Conservation (phyloP, 2,113 vertebrate genomes). For the Romanogobio albipinnatus region DNA sequence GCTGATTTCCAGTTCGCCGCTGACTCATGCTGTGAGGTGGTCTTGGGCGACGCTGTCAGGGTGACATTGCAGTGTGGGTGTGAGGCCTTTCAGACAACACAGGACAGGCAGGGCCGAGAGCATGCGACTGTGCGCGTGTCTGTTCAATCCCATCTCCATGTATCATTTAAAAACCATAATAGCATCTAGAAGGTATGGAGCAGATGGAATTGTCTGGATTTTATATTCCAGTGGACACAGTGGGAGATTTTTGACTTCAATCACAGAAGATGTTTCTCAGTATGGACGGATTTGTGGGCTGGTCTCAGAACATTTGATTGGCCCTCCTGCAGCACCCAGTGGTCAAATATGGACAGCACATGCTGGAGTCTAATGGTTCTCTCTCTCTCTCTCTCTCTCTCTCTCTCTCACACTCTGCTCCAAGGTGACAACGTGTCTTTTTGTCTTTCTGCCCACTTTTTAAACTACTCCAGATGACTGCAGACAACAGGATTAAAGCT, state of each 20-base stretch:
- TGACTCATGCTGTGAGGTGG: constrained; percentile 39
- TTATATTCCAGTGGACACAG: constrained; percentile 37
- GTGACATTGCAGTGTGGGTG: constrained; percentile 24
- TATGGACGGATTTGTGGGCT: constrained; percentile 30
- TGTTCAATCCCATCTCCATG: neutral
- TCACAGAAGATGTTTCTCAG: constrained; percentile 37
- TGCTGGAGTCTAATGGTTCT: neutral
- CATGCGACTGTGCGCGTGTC: neutral
- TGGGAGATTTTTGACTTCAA: constrained; percentile 34
- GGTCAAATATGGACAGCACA: constrained; percentile 60
- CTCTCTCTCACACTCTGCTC: neutral
- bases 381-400: too few relatives aligned
- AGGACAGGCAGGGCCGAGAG: neutral
- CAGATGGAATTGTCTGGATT: constrained; percentile 13
- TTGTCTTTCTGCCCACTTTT: constrained; percentile 22
- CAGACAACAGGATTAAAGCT: constrained; percentile 31
- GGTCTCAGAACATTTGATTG: neutral
- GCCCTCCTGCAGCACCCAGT: constrained; percentile 66
- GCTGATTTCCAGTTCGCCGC: constrained; percentile 45
- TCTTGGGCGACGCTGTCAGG: constrained; percentile 22
- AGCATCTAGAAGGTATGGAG: constrained; percentile 55
- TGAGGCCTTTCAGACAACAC: neutral
- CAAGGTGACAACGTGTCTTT: constrained; percentile 37
- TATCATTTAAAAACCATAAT: constrained; percentile 64
- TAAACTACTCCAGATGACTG: constrained; percentile 25